Evolutionary conservation across 1,140 invertebrate genomes (phyloP).

Genomic region (Drosophila truncata): DNA sequence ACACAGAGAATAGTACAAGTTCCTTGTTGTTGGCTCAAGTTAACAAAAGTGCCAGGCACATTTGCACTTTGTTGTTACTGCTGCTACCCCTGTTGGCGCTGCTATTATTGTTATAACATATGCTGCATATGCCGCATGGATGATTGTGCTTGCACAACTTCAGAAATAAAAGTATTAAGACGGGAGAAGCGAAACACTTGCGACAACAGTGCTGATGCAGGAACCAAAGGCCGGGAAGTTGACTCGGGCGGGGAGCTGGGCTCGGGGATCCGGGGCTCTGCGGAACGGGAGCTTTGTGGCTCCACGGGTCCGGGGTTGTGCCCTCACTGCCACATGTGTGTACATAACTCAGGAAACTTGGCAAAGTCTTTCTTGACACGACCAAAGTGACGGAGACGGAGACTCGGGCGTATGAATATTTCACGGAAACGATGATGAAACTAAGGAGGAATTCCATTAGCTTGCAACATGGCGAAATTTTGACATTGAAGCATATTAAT

Average conservation of each 20-base stretch:
- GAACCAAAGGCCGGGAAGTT: constrained; percentile 17
- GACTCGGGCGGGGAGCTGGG: background rate
- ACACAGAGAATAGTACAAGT: constrained; percentile 6
- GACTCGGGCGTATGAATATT: constrained; percentile 37
- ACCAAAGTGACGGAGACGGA: constrained; percentile 28
- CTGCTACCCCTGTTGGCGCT: constrained; percentile 19
- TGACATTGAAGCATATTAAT: constrained; percentile 41
- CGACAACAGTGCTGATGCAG: constrained; percentile 56
- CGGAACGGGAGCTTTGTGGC: constrained; percentile 8
- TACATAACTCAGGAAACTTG: constrained; percentile 38
- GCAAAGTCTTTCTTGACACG: constrained; percentile 45
- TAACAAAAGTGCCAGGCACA: constrained; percentile 62
- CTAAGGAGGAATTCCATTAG: constrained; percentile 47
- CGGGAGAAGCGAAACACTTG: constrained; percentile 61
- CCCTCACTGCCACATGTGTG: constrained; percentile 34
- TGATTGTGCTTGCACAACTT: constrained; percentile 67
- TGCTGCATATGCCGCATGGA: constrained; percentile 61
- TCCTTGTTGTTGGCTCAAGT: constrained; percentile 33
- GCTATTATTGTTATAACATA: constrained; percentile 55
- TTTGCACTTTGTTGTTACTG: constrained; percentile 53
- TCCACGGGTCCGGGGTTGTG: constrained; percentile 13
- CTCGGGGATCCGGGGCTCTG: background rate
- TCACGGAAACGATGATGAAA: constrained; percentile 41
- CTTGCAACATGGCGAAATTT: constrained; percentile 33
- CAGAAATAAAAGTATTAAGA: constrained; percentile 40